Evolutionary conservation across 2,888 invertebrate species (phyloP).

Genomic region (Dexiosoma caninum): DNA sequence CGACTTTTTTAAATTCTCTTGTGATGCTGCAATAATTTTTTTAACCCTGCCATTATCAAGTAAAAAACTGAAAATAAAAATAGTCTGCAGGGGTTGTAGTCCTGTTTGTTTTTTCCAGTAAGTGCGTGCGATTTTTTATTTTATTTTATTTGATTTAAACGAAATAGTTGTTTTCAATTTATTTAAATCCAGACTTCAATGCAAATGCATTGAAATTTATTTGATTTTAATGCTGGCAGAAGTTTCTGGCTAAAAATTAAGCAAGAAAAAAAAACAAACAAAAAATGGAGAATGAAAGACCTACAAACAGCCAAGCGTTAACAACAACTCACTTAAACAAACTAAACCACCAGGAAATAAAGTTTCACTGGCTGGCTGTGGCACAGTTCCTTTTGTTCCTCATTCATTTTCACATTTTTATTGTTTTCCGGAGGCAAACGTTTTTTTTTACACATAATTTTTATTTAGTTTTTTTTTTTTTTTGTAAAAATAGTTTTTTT

Average conservation of each 20-base stretch:
- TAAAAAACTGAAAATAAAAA: no score
- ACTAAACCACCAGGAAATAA: conserved; percentile 10
- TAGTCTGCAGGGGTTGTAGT: no score
- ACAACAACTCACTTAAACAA: not conserved
- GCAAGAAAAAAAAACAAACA: not conserved
- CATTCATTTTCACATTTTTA: conserved; percentile 52
- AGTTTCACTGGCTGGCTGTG: not conserved
- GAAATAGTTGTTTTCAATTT: not conserved
- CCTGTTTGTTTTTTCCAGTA: no score
- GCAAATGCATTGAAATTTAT: conserved; percentile 13
- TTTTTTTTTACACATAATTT: not conserved
- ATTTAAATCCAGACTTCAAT: not conserved
- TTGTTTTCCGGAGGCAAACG: conserved; percentile 56
- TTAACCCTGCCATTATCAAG: no score
- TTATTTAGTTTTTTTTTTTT: not conserved
- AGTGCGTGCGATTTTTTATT: no score
- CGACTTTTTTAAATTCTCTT: no score
- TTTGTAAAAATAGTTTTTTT: no score
- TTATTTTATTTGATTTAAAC: no score
- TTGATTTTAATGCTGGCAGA: not conserved
- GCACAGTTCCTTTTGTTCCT: conserved; percentile 2
- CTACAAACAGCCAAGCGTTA: conserved; percentile 13
- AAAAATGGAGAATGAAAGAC: not conserved
- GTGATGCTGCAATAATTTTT: no score
- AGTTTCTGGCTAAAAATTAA: not conserved